Evolutionary conservation across 2,888 invertebrate genomes (phyloP).

Genomic region (Pycnomerus fuliginosus): DNA sequence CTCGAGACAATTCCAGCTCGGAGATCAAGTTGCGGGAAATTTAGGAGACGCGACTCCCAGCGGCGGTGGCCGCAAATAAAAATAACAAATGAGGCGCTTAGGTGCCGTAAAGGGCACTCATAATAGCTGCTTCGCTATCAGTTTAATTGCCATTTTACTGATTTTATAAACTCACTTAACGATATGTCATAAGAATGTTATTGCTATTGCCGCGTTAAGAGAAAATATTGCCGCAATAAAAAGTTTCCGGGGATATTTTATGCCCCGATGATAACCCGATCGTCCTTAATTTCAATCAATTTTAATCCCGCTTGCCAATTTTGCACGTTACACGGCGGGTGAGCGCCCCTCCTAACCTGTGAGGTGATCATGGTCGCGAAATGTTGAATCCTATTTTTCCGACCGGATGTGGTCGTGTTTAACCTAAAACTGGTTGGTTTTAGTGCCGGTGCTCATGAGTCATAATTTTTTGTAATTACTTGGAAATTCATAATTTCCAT

Average conservation of each 20-base stretch:
- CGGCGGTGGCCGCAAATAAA: constrained; percentile 22
- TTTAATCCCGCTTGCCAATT: too few relatives aligned
- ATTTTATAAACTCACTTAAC: constrained; percentile 31
- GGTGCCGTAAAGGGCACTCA: constrained; percentile 28
- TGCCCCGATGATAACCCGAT: constrained; percentile 15
- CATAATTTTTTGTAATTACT: too few relatives aligned
- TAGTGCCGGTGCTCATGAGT: too few relatives aligned
- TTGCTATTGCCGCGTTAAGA: constrained; percentile 24
- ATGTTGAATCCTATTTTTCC: too few relatives aligned
- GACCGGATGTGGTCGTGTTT: too few relatives aligned
- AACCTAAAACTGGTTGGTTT: too few relatives aligned
- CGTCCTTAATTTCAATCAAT: constrained; percentile 21
- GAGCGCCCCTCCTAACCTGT: too few relatives aligned
- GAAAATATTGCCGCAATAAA: constrained; percentile 32
- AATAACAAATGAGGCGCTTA: constrained; percentile 26
- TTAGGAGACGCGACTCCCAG: constrained; percentile 15
- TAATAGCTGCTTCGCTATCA: constrained; percentile 28
- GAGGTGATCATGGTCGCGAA: too few relatives aligned
- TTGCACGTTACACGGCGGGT: too few relatives aligned
- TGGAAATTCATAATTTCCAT: too few relatives aligned
- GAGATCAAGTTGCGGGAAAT: constrained; percentile 15
- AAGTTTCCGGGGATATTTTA: constrained; percentile 12
- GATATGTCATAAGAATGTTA: constrained; percentile 29
- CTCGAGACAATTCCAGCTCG: constrained; percentile 11
- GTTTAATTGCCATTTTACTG: constrained; percentile 32